Conservation (phyloP, 2,797 vertebrate species). For the Enteromius thamalakanensis region DNA sequence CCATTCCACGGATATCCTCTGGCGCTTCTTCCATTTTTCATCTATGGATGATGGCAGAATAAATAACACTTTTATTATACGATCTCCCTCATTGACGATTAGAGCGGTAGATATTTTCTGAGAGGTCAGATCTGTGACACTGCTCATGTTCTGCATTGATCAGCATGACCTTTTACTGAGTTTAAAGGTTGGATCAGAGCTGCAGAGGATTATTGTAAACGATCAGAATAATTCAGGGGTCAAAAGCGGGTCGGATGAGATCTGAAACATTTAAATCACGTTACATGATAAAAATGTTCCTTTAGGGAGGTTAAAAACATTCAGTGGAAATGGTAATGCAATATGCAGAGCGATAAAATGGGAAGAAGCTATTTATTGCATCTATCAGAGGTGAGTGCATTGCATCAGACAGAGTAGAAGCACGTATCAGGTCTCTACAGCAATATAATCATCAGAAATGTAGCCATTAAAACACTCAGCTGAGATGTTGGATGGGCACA, state of each 20-base stretch:
- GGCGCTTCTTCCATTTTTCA: not conserved
- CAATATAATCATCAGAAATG: conserved; percentile 11
- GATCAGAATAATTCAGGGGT: conserved; percentile 32
- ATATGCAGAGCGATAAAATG: conserved; percentile 6
- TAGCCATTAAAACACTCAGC: conserved; percentile 31
- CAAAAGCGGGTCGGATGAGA: not conserved
- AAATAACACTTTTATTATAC: not conserved
- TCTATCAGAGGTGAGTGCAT: conserved; percentile 15
- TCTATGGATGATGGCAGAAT: conserved; percentile 9
- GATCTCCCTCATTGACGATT: not conserved
- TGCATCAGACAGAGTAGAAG: conserved; percentile 4
- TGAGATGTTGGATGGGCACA: not conserved
- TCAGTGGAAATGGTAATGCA: not conserved
- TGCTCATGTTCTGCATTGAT: conserved; percentile 33
- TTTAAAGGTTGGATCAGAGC: conserved; percentile 22
- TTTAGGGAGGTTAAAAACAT: not conserved
- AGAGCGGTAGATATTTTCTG: not conserved
- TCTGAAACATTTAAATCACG: conserved; percentile 7
- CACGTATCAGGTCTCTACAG: conserved; percentile 21
- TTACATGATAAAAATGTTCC: not conserved
- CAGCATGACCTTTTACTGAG: conserved; percentile 10
- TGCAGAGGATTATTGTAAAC: conserved; percentile 19
- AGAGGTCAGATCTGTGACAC: conserved; percentile 6
- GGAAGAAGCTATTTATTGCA: conserved; percentile 6
- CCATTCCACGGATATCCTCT: not conserved